Conservation (phyloP, 2,113 vertebrate species). For the Crotalus horridus region DNA sequence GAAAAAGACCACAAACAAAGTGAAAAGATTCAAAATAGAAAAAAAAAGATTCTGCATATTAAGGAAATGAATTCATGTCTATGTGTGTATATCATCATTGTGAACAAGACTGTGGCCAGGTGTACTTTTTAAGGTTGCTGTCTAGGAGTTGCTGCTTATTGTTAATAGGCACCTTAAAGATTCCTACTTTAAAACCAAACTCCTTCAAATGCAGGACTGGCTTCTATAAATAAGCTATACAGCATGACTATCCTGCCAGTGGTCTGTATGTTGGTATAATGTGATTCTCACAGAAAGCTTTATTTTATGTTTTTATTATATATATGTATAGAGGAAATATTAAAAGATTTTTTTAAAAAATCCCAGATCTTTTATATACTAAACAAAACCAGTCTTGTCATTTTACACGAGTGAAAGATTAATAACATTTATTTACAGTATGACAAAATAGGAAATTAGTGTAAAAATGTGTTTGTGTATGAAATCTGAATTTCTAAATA, state of each 20-base stretch:
- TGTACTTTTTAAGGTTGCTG: neutral
- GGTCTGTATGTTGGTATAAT: neutral
- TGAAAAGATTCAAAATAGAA: neutral
- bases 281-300: neutral
- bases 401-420: neutral
- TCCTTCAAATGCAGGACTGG: neutral
- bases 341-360: neutral
- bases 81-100: neutral
- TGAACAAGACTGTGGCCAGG: neutral
- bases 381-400: neutral
- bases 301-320: neutral
- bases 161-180: neutral
- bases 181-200: neutral
- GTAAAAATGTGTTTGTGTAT: neutral
- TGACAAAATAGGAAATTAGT: neutral
- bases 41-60: neutral
- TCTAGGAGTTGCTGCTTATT: neutral
- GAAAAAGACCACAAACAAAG: neutral
- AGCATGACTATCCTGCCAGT: neutral
- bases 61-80: neutral
- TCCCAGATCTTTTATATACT: neutral
- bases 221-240: neutral
- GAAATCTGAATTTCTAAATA: neutral
- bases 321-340: neutral
- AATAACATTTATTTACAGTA: neutral